phyloP scores from a whole-genome alignment of 2,113 vertebrate species.

The Hippocampus mohnikei region DNA sequence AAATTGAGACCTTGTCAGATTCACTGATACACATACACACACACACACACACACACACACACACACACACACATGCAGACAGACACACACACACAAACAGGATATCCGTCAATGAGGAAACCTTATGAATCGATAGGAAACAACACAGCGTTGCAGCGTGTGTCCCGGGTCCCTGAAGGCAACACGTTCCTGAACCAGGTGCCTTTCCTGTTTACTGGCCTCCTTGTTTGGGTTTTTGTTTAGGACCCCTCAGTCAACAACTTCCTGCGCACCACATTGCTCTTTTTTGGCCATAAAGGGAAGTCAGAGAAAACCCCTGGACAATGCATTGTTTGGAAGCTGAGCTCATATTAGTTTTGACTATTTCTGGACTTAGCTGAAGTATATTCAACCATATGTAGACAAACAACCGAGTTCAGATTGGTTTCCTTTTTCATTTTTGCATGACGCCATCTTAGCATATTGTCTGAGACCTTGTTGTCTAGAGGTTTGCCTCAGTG shows the following conservation, averaged over 20 bases:
- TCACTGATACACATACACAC: constrained; percentile 31
- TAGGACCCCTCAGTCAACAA: constrained; percentile 61
- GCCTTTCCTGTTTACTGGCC: constrained; percentile 75
- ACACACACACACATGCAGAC: not conserved
- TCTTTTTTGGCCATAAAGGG: constrained; percentile 47
- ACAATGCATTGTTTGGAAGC: constrained; percentile 65
- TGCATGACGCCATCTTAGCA: too few species aligned
- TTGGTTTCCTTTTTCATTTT: constrained; percentile 41
- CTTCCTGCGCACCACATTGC: constrained; percentile 58
- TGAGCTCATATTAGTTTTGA: constrained; percentile 39
- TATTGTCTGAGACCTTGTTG: too few species aligned
- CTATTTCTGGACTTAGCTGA: constrained; percentile 58
- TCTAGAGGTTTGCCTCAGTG: too few species aligned
- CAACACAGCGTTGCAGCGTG: constrained; percentile 49
- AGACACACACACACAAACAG: constrained; percentile 55
- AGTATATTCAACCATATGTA: constrained; percentile 38
- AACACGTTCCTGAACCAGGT: constrained; percentile 55
- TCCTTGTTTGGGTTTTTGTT: constrained; percentile 71
- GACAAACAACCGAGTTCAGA: constrained; percentile 60
- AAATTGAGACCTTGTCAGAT: constrained; percentile 54
- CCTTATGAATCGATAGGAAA: constrained; percentile 62
- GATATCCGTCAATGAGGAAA: constrained; percentile 68
- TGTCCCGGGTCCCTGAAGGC: constrained; percentile 68
- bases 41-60: constrained; percentile 46
- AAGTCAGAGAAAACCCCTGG: constrained; percentile 56